Conservation (phyloP, 2,113 vertebrate species). For the Dolichotis patagonum region DNA sequence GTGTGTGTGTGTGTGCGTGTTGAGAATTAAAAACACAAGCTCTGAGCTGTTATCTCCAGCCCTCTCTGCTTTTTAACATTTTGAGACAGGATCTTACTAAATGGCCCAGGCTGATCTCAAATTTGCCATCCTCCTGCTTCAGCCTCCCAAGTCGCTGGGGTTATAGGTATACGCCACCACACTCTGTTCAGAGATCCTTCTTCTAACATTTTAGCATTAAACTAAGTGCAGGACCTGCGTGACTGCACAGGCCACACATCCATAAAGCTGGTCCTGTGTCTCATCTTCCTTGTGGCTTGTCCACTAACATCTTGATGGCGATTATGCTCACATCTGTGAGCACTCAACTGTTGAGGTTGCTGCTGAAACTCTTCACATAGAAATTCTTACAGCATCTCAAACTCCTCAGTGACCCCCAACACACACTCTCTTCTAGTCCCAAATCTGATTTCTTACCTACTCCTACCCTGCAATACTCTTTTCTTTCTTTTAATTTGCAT, state of each 20-base stretch:
- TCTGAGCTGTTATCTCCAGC: not conserved
- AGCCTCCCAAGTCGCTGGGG: not conserved
- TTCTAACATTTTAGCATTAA: not conserved
- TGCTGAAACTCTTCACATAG: not conserved
- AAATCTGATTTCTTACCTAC: not conserved
- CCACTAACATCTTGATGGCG: not conserved
- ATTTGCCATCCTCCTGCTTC: not conserved
- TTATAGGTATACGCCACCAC: not conserved
- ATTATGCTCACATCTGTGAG: not conserved
- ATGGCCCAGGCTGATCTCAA: not conserved
- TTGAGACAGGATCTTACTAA: not conserved
- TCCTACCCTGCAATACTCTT: not conserved
- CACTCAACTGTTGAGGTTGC: not conserved
- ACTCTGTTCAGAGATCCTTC: not conserved
- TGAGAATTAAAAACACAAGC: not conserved
- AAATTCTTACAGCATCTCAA: slow-evolving; percentile 37
- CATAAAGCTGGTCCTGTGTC: not conserved
- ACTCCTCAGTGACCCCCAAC: not conserved
- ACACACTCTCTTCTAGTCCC: not conserved
- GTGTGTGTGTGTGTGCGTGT: not conserved
- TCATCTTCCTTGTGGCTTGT: not conserved
- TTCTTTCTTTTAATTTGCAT: not conserved
- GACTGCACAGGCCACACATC: not conserved
- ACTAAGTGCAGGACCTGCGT: not conserved
- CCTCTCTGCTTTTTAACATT: not conserved